These are phyloP conservation scores for Bombus difficillimus DNA, from an alignment of 1,140 invertebrate genomes.

Conservation along the genomic window DNA sequence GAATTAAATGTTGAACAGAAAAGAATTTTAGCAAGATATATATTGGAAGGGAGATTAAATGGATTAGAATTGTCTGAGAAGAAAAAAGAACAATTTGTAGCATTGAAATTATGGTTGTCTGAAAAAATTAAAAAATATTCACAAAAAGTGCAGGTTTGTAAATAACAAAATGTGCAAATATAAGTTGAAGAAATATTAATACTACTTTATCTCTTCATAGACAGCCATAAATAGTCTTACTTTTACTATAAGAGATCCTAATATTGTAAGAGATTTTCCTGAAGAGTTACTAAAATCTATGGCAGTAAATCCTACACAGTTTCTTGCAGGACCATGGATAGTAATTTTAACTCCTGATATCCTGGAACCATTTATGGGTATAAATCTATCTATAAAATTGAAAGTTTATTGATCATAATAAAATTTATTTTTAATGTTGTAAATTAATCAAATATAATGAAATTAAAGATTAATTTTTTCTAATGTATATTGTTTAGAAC, in stretches of 20 bases:
- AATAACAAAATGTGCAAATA: neutral
- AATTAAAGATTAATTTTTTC: slow-evolving; percentile 13
- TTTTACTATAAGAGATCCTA: slow-evolving; percentile 86
- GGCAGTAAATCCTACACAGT: slow-evolving; percentile 84
- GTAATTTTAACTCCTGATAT: slow-evolving; percentile 89
- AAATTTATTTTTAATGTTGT: neutral
- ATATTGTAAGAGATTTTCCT: slow-evolving; percentile 89
- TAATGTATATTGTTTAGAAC: slow-evolving; percentile 81
- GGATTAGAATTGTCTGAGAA: slow-evolving; percentile 85
- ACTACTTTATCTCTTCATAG: slow-evolving; percentile 66
- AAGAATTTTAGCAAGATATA: slow-evolving; percentile 89
- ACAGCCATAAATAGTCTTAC: slow-evolving; percentile 85
- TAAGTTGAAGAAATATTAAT: slow-evolving; percentile 10
- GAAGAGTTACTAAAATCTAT: slow-evolving; percentile 87
- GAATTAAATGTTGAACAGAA: slow-evolving; percentile 87
- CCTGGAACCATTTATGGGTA: slow-evolving; percentile 85
- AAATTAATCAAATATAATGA: neutral
- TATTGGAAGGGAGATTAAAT: slow-evolving; percentile 91
- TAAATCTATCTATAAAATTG: slow-evolving; percentile 57
- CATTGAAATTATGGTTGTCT: slow-evolving; percentile 73
- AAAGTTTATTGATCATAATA: neutral
- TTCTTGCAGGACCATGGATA: slow-evolving; percentile 90
- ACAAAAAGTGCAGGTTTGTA: slow-evolving; percentile 84
- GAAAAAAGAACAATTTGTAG: slow-evolving; percentile 77
- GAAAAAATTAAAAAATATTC: slow-evolving; percentile 84